These are phyloP conservation scores for Thunnus maccoyii DNA, from an alignment of 2,113 vertebrate genomes.

Conservation along the genomic window DNA sequence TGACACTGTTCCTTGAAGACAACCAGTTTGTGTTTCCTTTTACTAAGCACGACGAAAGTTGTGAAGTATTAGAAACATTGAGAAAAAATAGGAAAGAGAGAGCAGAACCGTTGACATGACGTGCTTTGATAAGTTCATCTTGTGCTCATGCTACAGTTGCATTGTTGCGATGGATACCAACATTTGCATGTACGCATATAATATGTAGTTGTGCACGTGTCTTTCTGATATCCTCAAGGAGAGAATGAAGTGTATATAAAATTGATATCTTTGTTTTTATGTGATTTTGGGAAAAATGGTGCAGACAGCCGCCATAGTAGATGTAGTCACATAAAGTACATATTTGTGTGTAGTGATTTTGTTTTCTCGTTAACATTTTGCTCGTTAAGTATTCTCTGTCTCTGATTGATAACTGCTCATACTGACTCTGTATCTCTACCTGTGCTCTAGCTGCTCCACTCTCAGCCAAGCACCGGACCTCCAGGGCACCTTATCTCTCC, in stretches of 20 bases:
- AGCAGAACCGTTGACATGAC: slow-evolving; percentile 7
- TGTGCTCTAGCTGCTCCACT: slow-evolving; percentile 80
- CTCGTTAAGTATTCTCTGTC: slow-evolving; percentile 51
- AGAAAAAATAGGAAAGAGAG: neutral
- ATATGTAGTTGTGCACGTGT: slow-evolving; percentile 22
- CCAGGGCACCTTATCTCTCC: slow-evolving; percentile 76
- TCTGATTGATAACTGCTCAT: slow-evolving; percentile 62
- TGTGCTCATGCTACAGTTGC: slow-evolving; percentile 1
- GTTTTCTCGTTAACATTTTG: slow-evolving; percentile 8
- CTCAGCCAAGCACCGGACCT: slow-evolving; percentile 77
- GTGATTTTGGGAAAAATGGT: slow-evolving; percentile 86
- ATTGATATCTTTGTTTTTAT: slow-evolving; percentile 79
- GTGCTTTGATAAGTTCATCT: slow-evolving; percentile 23
- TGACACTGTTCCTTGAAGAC: slow-evolving; percentile 46
- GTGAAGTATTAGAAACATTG: slow-evolving; percentile 29
- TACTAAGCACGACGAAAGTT: slow-evolving; percentile 61
- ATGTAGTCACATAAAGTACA: slow-evolving; percentile 29
- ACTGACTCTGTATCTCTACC: slow-evolving; percentile 83
- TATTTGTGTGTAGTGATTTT: slow-evolving; percentile 19
- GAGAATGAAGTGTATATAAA: neutral
- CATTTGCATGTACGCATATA: slow-evolving; percentile 32
- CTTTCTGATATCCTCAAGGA: slow-evolving; percentile 1
- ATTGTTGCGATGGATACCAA: slow-evolving; percentile 26
- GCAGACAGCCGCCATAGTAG: slow-evolving; percentile 69
- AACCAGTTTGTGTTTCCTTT: slow-evolving; percentile 80